Evolutionary conservation across 2,888 invertebrate genomes (phyloP).

Genomic region (Thera britannica): DNA sequence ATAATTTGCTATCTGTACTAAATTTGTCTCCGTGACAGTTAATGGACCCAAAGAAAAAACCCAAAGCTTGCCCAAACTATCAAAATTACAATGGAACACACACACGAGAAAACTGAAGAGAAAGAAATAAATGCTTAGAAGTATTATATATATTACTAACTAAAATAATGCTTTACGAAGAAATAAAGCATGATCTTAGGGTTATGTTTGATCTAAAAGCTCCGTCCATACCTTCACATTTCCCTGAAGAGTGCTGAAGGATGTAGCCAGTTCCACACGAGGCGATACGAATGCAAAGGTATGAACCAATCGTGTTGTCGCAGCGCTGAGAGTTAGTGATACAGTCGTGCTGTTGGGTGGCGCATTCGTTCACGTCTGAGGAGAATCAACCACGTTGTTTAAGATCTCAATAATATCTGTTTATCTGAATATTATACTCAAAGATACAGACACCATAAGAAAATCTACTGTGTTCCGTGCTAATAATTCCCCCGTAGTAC

Average conservation of each 20-base stretch:
- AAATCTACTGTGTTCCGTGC: too few relatives aligned
- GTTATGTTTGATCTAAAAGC: background rate
- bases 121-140: too few relatives aligned
- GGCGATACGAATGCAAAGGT: conserved; percentile 91
- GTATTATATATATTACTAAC: too few relatives aligned
- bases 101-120: too few relatives aligned
- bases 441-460: too few relatives aligned
- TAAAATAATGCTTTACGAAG: background rate
- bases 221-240: conserved; percentile 90
- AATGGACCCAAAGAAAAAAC: too few relatives aligned
- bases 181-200: background rate
- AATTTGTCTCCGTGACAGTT: too few relatives aligned
- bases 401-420: background rate
- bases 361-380: conserved; percentile 93
- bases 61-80: too few relatives aligned
- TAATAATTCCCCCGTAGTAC: too few relatives aligned
- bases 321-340: conserved; percentile 90
- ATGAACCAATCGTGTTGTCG: conserved; percentile 95
- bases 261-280: conserved; percentile 99
- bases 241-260: conserved; percentile 92
- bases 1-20: too few relatives aligned
- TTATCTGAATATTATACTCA: background rate
- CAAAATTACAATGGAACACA: too few relatives aligned
- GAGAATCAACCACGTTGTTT: conserved; percentile 24
- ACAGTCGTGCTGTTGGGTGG: conserved; percentile 89